These are phyloP conservation scores for Threskiornis aethiopicus DNA, from an alignment of 2,797 vertebrate species.

Conservation along the genomic window DNA sequence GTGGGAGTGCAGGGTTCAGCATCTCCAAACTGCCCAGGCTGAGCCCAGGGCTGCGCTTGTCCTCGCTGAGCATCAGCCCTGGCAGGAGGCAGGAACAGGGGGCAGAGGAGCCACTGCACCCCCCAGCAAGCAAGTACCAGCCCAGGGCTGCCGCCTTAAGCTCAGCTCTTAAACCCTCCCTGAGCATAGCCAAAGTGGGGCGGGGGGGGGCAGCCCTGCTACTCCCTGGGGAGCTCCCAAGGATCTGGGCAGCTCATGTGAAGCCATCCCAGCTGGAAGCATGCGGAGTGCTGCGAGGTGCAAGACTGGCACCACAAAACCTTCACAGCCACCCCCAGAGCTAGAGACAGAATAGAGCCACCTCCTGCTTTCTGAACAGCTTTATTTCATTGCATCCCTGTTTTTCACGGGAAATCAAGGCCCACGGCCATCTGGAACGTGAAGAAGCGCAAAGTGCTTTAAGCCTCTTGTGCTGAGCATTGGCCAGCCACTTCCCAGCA, in stretches of 20 bases:
- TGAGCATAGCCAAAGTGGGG: accelerated
- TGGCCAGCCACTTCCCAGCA: background rate
- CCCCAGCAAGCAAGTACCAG: background rate
- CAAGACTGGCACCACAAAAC: background rate
- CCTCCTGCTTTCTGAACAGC: background rate
- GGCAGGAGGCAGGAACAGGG: background rate
- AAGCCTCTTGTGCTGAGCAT: background rate
- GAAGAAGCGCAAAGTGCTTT: background rate
- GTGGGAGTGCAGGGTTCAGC: background rate
- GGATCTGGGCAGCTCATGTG: accelerated
- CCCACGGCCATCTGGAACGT: accelerated
- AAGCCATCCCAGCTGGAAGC: background rate
- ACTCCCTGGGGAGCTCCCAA: background rate
- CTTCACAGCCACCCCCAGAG: background rate
- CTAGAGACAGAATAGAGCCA: background rate
- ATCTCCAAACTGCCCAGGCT: accelerated
- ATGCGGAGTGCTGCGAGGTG: accelerated
- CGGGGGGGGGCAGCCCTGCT: background rate
- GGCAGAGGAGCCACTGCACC: background rate
- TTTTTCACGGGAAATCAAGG: background rate
- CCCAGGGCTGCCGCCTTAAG: background rate
- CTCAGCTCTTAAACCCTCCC: background rate
- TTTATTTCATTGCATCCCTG: background rate
- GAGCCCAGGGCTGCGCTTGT: background rate
- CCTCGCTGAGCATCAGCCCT: background rate